Percentiles rank a stretch among this genome's conserved stretches.
Evolutionary conservation across 1,140 invertebrate genomes (phyloP).

Genomic region (Drosophila fuyamai): DNA sequence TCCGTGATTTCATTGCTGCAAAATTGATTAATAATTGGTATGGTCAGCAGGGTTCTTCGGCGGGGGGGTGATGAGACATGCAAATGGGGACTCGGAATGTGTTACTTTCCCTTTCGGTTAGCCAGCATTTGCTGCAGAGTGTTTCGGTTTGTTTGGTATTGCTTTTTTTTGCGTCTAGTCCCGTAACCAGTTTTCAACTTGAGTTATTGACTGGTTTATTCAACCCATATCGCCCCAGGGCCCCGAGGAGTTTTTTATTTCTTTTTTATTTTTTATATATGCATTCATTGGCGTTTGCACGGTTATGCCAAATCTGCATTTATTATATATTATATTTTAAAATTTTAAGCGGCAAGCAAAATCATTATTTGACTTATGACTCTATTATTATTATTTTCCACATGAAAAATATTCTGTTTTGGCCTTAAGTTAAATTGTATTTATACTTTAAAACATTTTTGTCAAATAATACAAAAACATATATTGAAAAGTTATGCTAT

Average conservation of each 20-base stretch:
- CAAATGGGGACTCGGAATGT: slow-evolving; percentile 38
- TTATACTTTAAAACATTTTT: no score
- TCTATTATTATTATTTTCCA: no score
- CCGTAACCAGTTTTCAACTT: slow-evolving; percentile 55
- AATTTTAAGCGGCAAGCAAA: background rate
- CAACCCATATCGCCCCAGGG: slow-evolving; percentile 18
- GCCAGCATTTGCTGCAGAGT: slow-evolving; percentile 29
- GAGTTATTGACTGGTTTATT: slow-evolving; percentile 56
- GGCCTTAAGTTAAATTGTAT: no score
- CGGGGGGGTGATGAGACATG: slow-evolving; percentile 3
- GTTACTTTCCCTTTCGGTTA: slow-evolving; percentile 62
- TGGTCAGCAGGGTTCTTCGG: background rate
- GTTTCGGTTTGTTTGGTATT: slow-evolving; percentile 10
- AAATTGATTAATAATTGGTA: slow-evolving; percentile 23
- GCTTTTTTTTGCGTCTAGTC: slow-evolving; percentile 21
- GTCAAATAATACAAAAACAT: no score
- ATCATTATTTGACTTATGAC: no score
- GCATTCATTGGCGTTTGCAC: background rate
- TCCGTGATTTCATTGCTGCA: slow-evolving; percentile 86
- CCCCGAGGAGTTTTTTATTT: slow-evolving; percentile 8
- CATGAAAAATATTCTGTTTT: no score
- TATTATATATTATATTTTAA: background rate
- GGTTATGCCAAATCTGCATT: background rate
- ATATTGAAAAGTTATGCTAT: no score
- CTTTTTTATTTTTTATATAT: slow-evolving; percentile 9